Conservation (phyloP, 2,113 vertebrate species). For the Caretta caretta region DNA sequence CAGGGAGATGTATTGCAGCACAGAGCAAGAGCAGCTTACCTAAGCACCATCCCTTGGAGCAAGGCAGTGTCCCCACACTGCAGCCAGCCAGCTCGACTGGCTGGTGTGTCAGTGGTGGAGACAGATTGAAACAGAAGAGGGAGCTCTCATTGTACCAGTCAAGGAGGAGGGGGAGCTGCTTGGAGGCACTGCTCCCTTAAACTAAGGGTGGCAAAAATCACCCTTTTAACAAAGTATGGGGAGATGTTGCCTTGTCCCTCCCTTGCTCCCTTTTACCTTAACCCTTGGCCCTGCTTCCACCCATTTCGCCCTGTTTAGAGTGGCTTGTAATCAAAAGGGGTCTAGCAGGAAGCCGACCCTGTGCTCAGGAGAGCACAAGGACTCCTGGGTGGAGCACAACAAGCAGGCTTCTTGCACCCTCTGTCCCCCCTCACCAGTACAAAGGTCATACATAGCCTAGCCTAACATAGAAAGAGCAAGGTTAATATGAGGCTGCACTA, state of each 20-base stretch:
- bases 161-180: neutral
- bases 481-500: neutral
- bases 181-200: neutral
- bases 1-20: neutral
- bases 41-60: neutral
- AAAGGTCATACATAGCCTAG: neutral
- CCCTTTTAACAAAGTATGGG: neutral
- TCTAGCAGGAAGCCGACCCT: neutral
- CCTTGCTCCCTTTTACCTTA: neutral
- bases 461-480: neutral
- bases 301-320: neutral
- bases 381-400: neutral
- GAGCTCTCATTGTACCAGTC: accelerated
- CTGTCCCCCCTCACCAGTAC: neutral
- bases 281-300: neutral
- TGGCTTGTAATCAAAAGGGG: neutral
- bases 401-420: neutral
- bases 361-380: neutral
- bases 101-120: neutral
- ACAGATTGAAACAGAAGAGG: neutral
- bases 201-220: neutral
- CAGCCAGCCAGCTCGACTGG: neutral
- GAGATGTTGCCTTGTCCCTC: neutral
- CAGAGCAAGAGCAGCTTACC: neutral
- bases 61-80: too few species aligned